Conservation (phyloP, 2,797 vertebrate species). For the Myotis findleyi region DNA sequence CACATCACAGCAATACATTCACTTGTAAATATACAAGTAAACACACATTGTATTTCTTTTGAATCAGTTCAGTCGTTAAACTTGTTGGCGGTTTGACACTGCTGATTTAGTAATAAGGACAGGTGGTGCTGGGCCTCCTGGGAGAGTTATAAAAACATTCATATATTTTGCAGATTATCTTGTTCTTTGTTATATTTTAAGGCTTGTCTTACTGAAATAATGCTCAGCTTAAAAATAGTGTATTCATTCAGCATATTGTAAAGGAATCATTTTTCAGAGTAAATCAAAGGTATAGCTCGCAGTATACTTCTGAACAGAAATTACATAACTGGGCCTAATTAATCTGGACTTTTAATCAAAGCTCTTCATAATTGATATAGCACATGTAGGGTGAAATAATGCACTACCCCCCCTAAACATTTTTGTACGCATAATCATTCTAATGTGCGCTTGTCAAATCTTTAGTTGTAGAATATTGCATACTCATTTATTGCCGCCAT, state of each 20-base stretch:
- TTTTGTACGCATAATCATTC: background rate
- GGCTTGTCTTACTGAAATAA: conserved; percentile 65
- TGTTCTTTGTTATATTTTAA: conserved; percentile 81
- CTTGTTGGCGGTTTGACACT: conserved; percentile 3
- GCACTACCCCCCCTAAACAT: background rate
- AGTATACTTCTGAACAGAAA: conserved; percentile 20
- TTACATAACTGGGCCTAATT: background rate
- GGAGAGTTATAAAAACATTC: conserved; percentile 82
- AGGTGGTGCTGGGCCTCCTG: conserved; percentile 61
- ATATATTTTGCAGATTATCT: conserved; percentile 78
- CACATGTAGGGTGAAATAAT: conserved; percentile 1
- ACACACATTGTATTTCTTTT: background rate
- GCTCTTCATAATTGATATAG: conserved; percentile 13
- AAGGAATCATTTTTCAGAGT: background rate
- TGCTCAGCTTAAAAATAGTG: conserved; percentile 67
- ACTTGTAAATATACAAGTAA: background rate
- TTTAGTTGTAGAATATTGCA: background rate
- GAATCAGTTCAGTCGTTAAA: conserved; percentile 4
- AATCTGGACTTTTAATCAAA: conserved; percentile 47
- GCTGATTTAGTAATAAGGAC: conserved; percentile 76
- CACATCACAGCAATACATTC: background rate
- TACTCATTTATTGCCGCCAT: background rate
- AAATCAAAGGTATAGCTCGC: background rate
- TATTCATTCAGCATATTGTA: background rate
- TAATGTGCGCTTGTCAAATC: background rate